phyloP scores from a whole-genome alignment of 1,140 invertebrate genomes.

The Hycleus cichorii region DNA sequence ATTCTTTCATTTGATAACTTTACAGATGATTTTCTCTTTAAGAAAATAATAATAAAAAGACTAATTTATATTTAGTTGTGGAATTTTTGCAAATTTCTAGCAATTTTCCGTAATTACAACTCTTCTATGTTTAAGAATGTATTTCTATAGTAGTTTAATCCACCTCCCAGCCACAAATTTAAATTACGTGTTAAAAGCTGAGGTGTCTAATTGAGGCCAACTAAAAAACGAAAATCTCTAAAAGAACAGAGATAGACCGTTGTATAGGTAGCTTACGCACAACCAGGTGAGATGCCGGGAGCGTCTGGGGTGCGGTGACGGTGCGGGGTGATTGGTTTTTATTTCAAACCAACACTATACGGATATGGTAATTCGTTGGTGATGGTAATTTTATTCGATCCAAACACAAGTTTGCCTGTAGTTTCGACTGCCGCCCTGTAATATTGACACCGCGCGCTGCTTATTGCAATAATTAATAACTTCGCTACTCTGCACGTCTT shows the following conservation, averaged over 20 bases:
- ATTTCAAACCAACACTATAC: conserved; percentile 11
- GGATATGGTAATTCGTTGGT: conserved; percentile 29
- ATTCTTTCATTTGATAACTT: too few relatives aligned
- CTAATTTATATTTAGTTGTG: too few relatives aligned
- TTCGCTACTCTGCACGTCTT: conserved; percentile 15
- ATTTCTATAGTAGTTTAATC: too few relatives aligned
- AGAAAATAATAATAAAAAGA: too few relatives aligned
- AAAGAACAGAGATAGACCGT: too few relatives aligned
- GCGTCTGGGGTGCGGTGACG: conserved; percentile 5
- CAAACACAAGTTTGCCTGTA: conserved; percentile 22
- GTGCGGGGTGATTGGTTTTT: background rate
- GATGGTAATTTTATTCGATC: conserved; percentile 29
- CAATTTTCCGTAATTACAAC: too few relatives aligned
- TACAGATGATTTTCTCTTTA: too few relatives aligned
- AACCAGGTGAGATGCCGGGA: conserved; percentile 15
- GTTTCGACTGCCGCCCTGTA: conserved; percentile 27
- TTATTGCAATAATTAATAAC: conserved; percentile 18
- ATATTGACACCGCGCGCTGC: conserved; percentile 19
- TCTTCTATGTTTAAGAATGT: too few relatives aligned
- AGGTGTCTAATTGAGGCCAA: conserved; percentile 8
- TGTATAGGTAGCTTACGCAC: background rate
- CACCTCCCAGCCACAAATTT: background rate
- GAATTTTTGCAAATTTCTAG: too few relatives aligned
- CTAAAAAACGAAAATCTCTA: background rate
- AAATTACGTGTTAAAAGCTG: conserved; percentile 11